Evolutionary conservation across 2,888 invertebrate genomes (phyloP).

Genomic region (Conomelus anceps): DNA sequence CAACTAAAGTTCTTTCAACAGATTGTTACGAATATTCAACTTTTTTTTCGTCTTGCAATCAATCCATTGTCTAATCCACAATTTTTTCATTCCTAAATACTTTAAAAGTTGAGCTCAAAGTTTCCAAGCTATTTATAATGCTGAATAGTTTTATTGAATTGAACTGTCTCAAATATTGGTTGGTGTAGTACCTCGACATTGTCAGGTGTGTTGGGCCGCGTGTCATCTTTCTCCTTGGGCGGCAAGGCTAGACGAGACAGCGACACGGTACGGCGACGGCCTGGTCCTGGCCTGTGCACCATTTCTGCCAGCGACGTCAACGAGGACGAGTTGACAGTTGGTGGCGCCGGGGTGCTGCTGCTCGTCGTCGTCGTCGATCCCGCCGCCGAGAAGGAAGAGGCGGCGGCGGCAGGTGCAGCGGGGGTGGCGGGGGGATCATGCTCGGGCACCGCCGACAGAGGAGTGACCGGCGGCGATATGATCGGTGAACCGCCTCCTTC

Average conservation of each 20-base stretch:
- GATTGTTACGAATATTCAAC: no score
- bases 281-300: neutral
- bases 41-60: no score
- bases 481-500: constrained; percentile 43
- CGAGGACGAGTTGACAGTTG: no score
- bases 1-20: no score
- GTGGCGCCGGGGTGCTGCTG: no score
- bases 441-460: constrained; percentile 34
- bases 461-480: constrained; percentile 49
- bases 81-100: no score
- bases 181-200: neutral
- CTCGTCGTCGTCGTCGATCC: neutral
- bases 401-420: neutral
- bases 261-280: constrained; percentile 27
- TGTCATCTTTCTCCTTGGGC: constrained; percentile 1
- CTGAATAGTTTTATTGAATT: no score
- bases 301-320: no score
- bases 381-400: neutral
- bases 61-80: no score
- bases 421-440: neutral
- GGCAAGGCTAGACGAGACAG: constrained; percentile 15
- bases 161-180: no score
- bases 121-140: no score
- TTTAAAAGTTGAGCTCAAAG: no score
- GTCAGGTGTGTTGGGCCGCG: constrained; percentile 19